A percentile compares a stretch with the other conserved stretches of the same genome.
Evolutionary conservation across 2,888 invertebrate species (phyloP).

Genomic region (Noctua janthina): DNA sequence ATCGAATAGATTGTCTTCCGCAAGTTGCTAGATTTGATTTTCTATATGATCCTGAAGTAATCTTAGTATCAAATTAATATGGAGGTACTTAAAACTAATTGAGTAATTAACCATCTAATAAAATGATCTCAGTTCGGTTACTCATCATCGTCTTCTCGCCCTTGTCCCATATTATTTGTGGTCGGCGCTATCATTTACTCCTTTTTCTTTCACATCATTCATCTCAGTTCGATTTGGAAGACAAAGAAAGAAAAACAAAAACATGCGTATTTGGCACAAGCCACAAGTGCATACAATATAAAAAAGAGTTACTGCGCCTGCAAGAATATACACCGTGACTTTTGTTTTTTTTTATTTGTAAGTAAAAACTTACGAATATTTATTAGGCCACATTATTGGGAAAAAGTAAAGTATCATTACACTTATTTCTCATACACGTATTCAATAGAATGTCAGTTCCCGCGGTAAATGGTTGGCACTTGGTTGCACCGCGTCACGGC

Average conservation of each 20-base stretch:
- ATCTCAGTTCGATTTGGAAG: neutral
- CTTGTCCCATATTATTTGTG: neutral
- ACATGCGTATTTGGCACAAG: neutral
- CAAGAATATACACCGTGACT: neutral
- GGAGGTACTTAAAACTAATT: neutral
- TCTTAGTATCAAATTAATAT: neutral
- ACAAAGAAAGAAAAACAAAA: neutral
- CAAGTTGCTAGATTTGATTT: neutral
- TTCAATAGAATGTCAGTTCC: conserved; percentile 63
- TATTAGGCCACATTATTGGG: conserved; percentile 40
- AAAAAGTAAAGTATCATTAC: conserved; percentile 54
- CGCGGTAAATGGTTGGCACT: conserved; percentile 61
- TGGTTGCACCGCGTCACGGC: conserved; percentile 57
- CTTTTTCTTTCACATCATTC: neutral
- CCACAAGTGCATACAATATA: neutral
- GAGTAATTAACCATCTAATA: neutral
- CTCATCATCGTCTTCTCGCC: neutral
- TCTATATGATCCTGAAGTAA: neutral
- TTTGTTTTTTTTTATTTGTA: no score
- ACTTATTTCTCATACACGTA: conserved; percentile 57
- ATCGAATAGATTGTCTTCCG: conserved; percentile 44
- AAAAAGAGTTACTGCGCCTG: neutral
- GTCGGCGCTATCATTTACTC: neutral
- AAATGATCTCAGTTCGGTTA: neutral
- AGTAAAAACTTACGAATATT: conserved; percentile 28